These are phyloP conservation scores for Hymenopus coronatus DNA, from an alignment of 2,888 invertebrate genomes.

Conservation along the genomic window DNA sequence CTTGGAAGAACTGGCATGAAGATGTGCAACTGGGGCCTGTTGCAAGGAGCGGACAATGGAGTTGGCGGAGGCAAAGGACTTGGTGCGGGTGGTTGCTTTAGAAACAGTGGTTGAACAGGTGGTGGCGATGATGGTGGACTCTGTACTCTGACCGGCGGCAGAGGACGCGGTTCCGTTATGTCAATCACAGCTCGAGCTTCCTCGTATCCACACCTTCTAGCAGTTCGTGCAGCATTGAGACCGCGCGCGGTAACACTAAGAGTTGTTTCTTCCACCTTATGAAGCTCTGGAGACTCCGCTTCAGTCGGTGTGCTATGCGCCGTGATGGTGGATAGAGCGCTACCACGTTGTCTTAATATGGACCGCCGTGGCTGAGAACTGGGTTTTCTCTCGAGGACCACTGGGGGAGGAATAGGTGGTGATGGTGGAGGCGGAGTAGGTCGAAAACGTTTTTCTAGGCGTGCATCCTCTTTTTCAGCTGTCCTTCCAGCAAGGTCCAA, in stretches of 20 bases:
- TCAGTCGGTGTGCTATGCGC: not conserved
- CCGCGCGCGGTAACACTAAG: not conserved
- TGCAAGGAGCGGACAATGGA: not conserved
- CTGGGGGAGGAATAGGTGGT: not conserved
- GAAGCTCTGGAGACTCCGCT: not conserved
- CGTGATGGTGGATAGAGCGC: not conserved
- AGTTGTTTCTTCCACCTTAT: not conserved
- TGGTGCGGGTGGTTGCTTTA: not conserved
- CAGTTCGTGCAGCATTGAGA: not conserved
- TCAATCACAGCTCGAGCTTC: not conserved
- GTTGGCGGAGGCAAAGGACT: not conserved
- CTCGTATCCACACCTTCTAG: not conserved
- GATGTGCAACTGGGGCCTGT: slow-evolving; percentile 62
- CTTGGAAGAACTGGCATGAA: slow-evolving; percentile 46
- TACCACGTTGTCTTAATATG: slow-evolving; percentile 10
- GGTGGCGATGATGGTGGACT: not conserved
- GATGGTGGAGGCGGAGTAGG: not conserved
- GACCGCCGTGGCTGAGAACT: not conserved
- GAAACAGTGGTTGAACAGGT: not conserved
- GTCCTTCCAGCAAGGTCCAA: slow-evolving; percentile 65
- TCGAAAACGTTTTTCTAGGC: not conserved
- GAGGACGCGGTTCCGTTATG: not conserved
- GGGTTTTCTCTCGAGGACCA: not conserved
- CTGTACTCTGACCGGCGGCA: not conserved
- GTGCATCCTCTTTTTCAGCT: not conserved